Evolutionary conservation across 1,140 invertebrate genomes (phyloP).

Genomic region (Penaeus indicus): DNA sequence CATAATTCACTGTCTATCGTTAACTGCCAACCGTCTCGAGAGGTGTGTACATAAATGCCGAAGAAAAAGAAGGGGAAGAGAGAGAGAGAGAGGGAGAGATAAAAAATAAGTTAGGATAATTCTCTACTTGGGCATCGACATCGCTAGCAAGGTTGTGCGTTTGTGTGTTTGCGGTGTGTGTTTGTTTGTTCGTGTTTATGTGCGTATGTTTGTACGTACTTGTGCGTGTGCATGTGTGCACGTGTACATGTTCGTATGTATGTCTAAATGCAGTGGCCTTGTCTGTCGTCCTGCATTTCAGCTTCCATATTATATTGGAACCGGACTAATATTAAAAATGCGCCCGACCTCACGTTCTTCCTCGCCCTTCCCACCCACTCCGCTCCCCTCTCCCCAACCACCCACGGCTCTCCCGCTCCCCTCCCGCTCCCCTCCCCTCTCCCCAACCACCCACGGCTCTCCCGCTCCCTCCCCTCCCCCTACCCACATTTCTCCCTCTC

Average conservation of each 20-base stretch:
- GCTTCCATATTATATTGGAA: constrained; percentile 37
- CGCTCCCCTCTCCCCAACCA: too few species aligned
- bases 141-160: not conserved
- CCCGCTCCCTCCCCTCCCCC: not conserved
- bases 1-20: too few species aligned
- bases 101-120: constrained; percentile 21
- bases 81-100: too few species aligned
- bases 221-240: not conserved
- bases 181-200: not conserved
- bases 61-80: too few species aligned
- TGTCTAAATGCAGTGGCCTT: constrained; percentile 9
- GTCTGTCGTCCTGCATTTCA: constrained; percentile 36
- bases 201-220: not conserved
- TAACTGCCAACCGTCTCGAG: too few species aligned
- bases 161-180: not conserved
- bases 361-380: not conserved
- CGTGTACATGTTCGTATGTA: not conserved
- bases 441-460: not conserved
- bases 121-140: constrained; percentile 32
- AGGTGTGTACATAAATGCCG: too few species aligned
- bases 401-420: too few species aligned
- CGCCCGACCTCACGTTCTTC: constrained; percentile 4
- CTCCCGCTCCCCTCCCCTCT: not conserved
- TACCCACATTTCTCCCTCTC: not conserved
- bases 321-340: constrained; percentile 34